Percentiles rank a stretch among this genome's conserved stretches.
These are phyloP conservation scores for Microdon myrmicae DNA, from an alignment of 2,888 invertebrate species.

Conservation along the genomic window DNA sequence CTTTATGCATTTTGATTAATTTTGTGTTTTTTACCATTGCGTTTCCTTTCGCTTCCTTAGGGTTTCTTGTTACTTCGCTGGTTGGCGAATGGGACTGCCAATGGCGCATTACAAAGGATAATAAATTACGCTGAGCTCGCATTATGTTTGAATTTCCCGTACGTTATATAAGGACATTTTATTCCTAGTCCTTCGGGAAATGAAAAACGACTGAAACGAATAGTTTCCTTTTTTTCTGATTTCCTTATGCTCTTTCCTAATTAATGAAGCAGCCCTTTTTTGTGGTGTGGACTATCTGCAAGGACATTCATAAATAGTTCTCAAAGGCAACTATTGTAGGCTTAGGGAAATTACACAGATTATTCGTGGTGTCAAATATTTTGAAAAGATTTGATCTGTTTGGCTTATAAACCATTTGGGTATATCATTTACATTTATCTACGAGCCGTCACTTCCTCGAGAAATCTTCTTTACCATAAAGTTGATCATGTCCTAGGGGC, in stretches of 20 bases:
- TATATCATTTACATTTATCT: constrained; percentile 49
- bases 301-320: too few relatives aligned
- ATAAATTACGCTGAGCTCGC: constrained; percentile 42
- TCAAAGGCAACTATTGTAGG: too few relatives aligned
- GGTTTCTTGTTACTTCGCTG: too few relatives aligned
- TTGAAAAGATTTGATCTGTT: too few relatives aligned
- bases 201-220: constrained; percentile 18
- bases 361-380: too few relatives aligned
- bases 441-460: constrained; percentile 38
- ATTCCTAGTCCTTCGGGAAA: constrained; percentile 23
- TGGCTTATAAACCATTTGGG: too few relatives aligned
- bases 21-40: not conserved
- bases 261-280: too few relatives aligned
- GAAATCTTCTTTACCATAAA: constrained; percentile 8
- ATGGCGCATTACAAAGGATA: constrained; percentile 9
- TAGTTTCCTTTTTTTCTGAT: constrained; percentile 1
- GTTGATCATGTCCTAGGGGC: too few relatives aligned
- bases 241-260: too few relatives aligned
- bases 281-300: too few relatives aligned
- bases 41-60: too few relatives aligned
- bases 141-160: constrained; percentile 21
- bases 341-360: too few relatives aligned
- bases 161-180: constrained; percentile 20
- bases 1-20: constrained; percentile 48
- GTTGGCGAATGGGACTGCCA: not conserved